Percentiles rank a stretch among this genome's conserved stretches.
phyloP scores from a whole-genome alignment of 2,888 invertebrate genomes.

The Anthrax anthrax region DNA sequence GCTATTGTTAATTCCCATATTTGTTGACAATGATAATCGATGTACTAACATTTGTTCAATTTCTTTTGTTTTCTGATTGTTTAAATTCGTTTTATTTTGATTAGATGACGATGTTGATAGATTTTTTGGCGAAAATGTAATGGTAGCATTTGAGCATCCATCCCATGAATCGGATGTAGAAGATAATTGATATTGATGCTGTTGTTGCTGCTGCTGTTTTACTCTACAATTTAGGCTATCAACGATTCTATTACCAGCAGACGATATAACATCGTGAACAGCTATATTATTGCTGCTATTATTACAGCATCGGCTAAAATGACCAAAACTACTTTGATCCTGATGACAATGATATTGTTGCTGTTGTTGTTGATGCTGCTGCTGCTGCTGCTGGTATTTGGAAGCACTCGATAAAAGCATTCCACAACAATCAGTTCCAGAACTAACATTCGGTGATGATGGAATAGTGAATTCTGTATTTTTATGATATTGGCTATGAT shows the following conservation, averaged over 20 bases:
- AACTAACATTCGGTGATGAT: constrained; percentile 11
- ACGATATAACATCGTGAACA: background rate
- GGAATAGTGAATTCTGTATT: constrained; percentile 3
- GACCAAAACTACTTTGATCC: background rate
- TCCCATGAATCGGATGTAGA: constrained; percentile 5
- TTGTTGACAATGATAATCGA: constrained; percentile 15
- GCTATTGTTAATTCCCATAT: background rate
- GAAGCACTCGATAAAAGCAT: constrained; percentile 23
- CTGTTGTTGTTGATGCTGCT: background rate
- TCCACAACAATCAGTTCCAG: constrained; percentile 34
- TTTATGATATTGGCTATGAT: background rate
- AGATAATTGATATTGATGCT: background rate
- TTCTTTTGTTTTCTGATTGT: constrained; percentile 35
- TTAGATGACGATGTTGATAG: background rate
- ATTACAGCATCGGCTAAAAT: background rate
- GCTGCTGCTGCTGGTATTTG: constrained; percentile 3
- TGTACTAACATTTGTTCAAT: constrained; percentile 34
- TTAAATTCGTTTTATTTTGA: constrained; percentile 17
- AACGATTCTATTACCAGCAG: constrained; percentile 6
- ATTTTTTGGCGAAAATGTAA: background rate
- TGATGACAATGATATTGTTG: constrained; percentile 2
- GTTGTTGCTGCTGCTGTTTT: background rate
- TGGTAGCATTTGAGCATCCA: constrained; percentile 1
- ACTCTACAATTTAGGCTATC: constrained; percentile 9
- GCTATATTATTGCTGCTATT: background rate